phyloP scores from a whole-genome alignment of 2,888 invertebrate species.

The Drosophila acutilabella region DNA sequence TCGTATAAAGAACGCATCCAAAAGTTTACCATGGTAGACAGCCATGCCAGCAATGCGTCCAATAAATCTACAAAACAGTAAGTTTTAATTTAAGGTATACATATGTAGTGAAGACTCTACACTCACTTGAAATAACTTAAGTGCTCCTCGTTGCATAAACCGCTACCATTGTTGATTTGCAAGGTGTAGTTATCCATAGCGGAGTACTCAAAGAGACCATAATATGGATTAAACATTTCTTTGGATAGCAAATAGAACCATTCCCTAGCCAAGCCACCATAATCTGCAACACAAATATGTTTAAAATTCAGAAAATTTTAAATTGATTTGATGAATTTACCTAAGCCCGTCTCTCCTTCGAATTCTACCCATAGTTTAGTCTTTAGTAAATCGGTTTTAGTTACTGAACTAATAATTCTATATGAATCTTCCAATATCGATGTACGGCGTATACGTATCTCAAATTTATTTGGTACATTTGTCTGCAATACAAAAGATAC shows the following conservation, averaged over 20 bases:
- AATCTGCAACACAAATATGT: slow-evolving; percentile 87
- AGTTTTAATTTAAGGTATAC: not conserved
- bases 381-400: slow-evolving; percentile 95
- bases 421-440: slow-evolving; percentile 99
- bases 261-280: slow-evolving; percentile 98
- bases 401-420: slow-evolving; percentile 96
- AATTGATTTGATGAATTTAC: slow-evolving; percentile 81
- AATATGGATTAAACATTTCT: slow-evolving; percentile 99
- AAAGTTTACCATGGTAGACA: slow-evolving; percentile 98
- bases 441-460: slow-evolving; percentile 95
- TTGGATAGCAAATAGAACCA: slow-evolving; percentile 99
- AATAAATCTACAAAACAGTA: slow-evolving; percentile 88
- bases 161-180: slow-evolving; percentile 99
- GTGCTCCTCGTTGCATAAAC: slow-evolving; percentile 98
- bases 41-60: slow-evolving; percentile 99
- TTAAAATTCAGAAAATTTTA: not conserved
- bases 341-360: slow-evolving; percentile 96
- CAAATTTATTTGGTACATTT: slow-evolving; percentile 98
- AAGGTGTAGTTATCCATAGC: slow-evolving; percentile 99
- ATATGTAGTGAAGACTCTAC: not conserved
- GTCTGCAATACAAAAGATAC: slow-evolving; percentile 87
- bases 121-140: slow-evolving; percentile 95
- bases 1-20: slow-evolving; percentile 99
- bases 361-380: slow-evolving; percentile 99
- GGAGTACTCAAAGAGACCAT: slow-evolving; percentile 99